These are phyloP conservation scores for Ceratothoa steindachneri DNA, from an alignment of 2,888 invertebrate genomes.

Conservation along the genomic window DNA sequence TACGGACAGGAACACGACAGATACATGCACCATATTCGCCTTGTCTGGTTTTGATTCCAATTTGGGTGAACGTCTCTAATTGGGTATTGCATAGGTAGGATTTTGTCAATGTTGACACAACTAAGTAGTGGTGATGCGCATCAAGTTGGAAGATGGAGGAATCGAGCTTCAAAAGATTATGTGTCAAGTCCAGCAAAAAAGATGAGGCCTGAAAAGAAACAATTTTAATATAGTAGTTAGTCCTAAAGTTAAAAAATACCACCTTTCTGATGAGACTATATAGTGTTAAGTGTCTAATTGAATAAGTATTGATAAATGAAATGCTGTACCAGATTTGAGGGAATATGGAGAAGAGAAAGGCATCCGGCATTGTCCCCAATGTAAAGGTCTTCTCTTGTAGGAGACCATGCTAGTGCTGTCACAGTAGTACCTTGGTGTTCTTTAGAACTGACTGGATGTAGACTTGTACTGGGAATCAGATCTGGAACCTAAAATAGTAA, in stretches of 20 bases:
- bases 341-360: conserved; percentile 27
- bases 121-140: conserved; percentile 24
- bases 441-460: conserved; percentile 16
- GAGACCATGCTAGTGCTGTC: conserved; percentile 24
- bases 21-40: conserved; percentile 43
- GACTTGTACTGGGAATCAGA: background rate
- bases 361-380: conserved; percentile 30
- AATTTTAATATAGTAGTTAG: too few species aligned
- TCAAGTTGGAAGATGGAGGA: conserved; percentile 32
- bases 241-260: too few species aligned
- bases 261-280: too few species aligned
- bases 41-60: conserved; percentile 27
- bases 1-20: background rate
- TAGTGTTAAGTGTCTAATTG: too few species aligned
- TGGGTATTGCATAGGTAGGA: conserved; percentile 40
- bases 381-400: conserved; percentile 18
- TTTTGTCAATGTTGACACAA: conserved; percentile 35
- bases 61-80: conserved; percentile 29
- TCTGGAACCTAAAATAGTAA: background rate
- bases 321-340: conserved; percentile 24
- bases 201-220: conserved; percentile 26
- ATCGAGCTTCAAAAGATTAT: conserved; percentile 32
- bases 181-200: conserved; percentile 21
- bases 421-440: conserved; percentile 31
- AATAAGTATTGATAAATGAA: too few species aligned